Percentiles rank a stretch among this genome's conserved stretches.
Conservation (phyloP, 2,888 invertebrate species). For the Drosophila differens region DNA sequence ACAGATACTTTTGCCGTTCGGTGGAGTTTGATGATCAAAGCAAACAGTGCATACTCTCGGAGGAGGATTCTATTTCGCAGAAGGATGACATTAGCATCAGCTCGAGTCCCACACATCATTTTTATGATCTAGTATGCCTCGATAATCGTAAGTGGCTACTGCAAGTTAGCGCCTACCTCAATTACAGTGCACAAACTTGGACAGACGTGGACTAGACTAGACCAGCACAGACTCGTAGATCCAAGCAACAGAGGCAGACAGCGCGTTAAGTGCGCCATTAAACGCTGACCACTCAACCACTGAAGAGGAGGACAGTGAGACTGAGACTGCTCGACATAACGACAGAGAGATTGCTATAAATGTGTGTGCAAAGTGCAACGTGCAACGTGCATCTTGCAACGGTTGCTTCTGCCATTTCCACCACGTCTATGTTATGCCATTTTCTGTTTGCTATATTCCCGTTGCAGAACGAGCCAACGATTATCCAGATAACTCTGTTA, state of each 20-base stretch:
- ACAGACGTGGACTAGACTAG: conserved; percentile 17
- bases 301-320: conserved; percentile 22
- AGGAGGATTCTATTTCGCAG: conserved; percentile 95
- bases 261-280: conserved; percentile 63
- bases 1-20: conserved; percentile 93
- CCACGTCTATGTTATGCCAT: conserved; percentile 42
- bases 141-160: conserved; percentile 92
- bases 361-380: conserved; percentile 35
- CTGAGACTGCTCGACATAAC: conserved; percentile 44
- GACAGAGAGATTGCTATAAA: conserved; percentile 64
- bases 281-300: conserved; percentile 43
- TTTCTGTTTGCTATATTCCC: conserved; percentile 54
- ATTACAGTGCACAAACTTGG: conserved; percentile 17
- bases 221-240: conserved; percentile 2
- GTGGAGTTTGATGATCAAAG: conserved; percentile 95
- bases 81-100: conserved; percentile 94
- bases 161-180: conserved; percentile 50
- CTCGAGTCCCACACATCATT: conserved; percentile 93
- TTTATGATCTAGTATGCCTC: conserved; percentile 94
- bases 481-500: conserved; percentile 94
- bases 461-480: conserved; percentile 93
- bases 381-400: conserved; percentile 33
- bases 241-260: conserved; percentile 44
- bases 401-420: conserved; percentile 51
- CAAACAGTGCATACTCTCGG: conserved; percentile 94